Percentiles rank a stretch among this genome's conserved stretches.
Evolutionary conservation across 2,888 invertebrate genomes (phyloP).

Genomic region (Cancer borealis): DNA sequence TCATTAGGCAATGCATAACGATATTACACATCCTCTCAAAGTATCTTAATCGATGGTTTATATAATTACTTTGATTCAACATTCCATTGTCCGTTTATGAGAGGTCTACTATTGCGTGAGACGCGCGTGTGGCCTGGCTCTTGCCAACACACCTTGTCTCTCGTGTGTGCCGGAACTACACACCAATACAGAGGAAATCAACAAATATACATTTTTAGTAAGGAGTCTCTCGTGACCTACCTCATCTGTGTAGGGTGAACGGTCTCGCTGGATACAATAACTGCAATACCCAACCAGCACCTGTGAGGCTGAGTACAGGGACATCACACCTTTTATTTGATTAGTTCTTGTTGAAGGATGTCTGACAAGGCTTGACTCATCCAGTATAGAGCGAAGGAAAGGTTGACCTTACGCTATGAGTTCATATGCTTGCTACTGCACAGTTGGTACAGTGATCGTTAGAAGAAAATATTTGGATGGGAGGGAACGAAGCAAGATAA

Average conservation of each 20-base stretch:
- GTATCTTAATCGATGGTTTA: neutral
- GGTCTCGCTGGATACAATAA: too few species aligned
- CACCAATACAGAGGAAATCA: neutral
- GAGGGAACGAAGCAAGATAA: neutral
- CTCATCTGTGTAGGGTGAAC: neutral
- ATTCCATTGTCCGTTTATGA: neutral
- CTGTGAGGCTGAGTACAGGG: neutral
- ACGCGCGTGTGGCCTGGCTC: neutral
- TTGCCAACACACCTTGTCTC: neutral
- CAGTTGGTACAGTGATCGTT: neutral
- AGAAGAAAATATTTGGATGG: neutral
- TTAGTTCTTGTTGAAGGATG: neutral
- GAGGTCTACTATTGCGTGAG: neutral
- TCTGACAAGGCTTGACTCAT: neutral
- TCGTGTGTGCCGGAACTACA: neutral
- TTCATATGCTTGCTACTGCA: neutral
- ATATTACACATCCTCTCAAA: neutral
- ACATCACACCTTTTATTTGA: neutral
- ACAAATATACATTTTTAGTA: neutral
- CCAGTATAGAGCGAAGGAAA: neutral
- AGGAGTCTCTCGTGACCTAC: neutral
- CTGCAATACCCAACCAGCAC: too few species aligned
- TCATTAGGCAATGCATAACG: neutral
- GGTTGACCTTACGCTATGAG: neutral
- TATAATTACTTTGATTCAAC: neutral